These are phyloP conservation scores for Melipona beecheii DNA, from an alignment of 2,888 invertebrate genomes.

Conservation along the genomic window DNA sequence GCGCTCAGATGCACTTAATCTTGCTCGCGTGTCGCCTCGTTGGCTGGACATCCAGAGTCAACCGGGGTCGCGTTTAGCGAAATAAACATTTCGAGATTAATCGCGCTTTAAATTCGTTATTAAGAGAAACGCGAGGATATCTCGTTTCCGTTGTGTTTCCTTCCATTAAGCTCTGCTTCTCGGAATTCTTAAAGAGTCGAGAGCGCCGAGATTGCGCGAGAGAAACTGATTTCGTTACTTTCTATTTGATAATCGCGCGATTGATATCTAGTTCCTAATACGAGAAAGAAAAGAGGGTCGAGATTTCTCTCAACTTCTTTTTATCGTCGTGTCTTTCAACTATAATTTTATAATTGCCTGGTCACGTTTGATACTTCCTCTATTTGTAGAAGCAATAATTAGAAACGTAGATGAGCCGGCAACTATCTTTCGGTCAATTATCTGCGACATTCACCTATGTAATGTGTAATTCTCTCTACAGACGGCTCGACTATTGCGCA, in stretches of 20 bases:
- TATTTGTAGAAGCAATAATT: neutral
- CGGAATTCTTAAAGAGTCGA: no score
- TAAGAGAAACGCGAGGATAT: neutral
- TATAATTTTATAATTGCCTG: neutral
- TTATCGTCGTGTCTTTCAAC: no score
- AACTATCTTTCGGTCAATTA: neutral
- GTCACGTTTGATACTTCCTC: neutral
- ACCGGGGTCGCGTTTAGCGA: neutral
- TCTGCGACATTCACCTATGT: neutral
- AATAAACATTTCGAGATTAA: constrained; percentile 25
- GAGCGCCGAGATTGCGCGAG: neutral
- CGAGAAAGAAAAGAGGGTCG: no score
- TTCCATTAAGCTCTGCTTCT: neutral
- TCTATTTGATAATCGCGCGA: neutral
- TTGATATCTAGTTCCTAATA: no score
- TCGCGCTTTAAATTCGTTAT: neutral
- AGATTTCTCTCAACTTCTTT: no score
- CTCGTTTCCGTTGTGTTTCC: no score
- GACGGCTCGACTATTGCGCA: neutral
- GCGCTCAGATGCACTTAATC: constrained; percentile 70
- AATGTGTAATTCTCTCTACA: neutral
- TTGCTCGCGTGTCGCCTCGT: constrained; percentile 38
- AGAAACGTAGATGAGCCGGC: neutral
- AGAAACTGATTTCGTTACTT: neutral
- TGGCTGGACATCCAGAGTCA: constrained; percentile 35